Evolutionary conservation across 2,113 vertebrate genomes (phyloP), one percentile per base, ranked within the genome.

Genomic region (Dicentrarchus labrax): DNA sequence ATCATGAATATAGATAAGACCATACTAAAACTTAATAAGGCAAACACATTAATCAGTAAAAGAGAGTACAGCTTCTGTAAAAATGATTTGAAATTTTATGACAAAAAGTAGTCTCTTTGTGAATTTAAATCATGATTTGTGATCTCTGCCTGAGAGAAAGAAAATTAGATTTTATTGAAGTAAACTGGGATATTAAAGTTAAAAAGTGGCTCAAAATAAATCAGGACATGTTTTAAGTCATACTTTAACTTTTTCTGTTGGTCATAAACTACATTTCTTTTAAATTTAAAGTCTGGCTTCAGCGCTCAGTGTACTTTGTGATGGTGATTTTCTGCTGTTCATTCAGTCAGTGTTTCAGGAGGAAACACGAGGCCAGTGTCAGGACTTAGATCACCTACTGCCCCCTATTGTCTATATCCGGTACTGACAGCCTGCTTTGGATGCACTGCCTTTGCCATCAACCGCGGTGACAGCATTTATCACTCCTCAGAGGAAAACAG

Each of bases 361-460:
- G 39, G 39, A 1, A 22, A 10, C 60, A n/a, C 3, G 21, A 4
- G 6, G 19, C 30, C 38, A 8, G 60, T 41, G 75, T 30, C 51
- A 24, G 48, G 82, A 88, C 11, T 48, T 30, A 91, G 56, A 89
- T 90, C 88, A 62, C 78, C 36, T 94, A 88, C 93, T 94, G 93
- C 91, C 94, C 92, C 87, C 94, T 94, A 38, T 89, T 45, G 92
- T 21, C 11, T 12, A 0, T 2, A 50, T 11, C 3, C 7, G 38
- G 57, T 15, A 73, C 15, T 65, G 36, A 38, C 41, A 38, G 43
- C 12, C 21, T 19, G 41, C 7, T 4, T 7, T 39, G 30, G 21
- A 22, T 21, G 30, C 61, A 2, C 17, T 30, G 64, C 6, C 5
- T 22, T 24, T 13, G 10, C 0, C 16, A 4, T 5, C 5, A 19